Percentiles rank a stretch among this genome's conserved stretches.
Conservation (phyloP, 2,888 invertebrate species). For the Phortica magna region DNA sequence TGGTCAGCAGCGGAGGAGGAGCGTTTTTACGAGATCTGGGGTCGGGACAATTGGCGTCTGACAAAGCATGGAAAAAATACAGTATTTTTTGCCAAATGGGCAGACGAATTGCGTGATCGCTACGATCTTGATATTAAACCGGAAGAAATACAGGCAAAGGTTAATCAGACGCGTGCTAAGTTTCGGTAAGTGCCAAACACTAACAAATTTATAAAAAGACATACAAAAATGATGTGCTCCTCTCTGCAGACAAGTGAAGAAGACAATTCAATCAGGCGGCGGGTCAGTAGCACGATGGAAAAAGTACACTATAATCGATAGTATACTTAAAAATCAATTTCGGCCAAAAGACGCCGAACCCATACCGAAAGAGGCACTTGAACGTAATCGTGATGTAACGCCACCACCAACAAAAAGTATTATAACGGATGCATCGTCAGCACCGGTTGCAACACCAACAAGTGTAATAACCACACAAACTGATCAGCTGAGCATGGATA, state of each 20-base stretch:
- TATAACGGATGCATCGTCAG: constrained; percentile 31
- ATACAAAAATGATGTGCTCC: background rate
- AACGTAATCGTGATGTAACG: constrained; percentile 71
- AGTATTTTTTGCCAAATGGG: constrained; percentile 68
- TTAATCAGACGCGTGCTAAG: constrained; percentile 74
- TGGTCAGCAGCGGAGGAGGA: constrained; percentile 74
- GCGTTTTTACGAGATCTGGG: constrained; percentile 73
- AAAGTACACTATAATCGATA: constrained; percentile 68
- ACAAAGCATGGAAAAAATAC: constrained; percentile 73
- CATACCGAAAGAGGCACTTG: constrained; percentile 65
- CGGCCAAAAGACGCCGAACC: constrained; percentile 73
- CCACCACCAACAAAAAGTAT: constrained; percentile 54
- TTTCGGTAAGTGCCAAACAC: constrained; percentile 60
- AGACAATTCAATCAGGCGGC: constrained; percentile 58
- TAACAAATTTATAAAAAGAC: background rate
- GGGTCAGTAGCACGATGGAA: constrained; percentile 65
- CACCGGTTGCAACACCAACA: constrained; percentile 41
- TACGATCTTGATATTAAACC: constrained; percentile 70
- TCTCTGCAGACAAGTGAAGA: constrained; percentile 62
- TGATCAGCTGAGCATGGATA: constrained; percentile 41
- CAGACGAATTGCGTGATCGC: constrained; percentile 67
- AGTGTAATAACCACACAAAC: constrained; percentile 46
- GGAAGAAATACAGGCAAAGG: constrained; percentile 73
- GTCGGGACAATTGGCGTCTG: constrained; percentile 72
- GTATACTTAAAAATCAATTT: constrained; percentile 70